Percentiles rank a stretch among this genome's conserved stretches.
phyloP scores from a whole-genome alignment of 2,888 invertebrate species.

The Dexiosoma caninum region DNA sequence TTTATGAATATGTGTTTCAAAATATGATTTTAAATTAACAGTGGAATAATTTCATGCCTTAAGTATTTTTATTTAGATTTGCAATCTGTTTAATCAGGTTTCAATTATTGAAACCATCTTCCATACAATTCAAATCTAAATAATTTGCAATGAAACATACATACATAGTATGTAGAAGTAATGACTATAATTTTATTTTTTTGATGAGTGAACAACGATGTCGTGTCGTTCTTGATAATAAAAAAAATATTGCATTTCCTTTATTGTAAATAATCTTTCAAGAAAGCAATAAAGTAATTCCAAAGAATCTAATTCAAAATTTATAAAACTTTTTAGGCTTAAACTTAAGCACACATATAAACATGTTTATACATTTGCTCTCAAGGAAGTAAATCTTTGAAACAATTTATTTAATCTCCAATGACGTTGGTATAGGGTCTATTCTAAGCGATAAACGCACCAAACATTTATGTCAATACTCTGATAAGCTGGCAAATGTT shows the following conservation, averaged over 20 bases:
- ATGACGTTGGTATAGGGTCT: constrained; percentile 2
- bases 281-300: no score
- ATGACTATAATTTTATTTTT: no score
- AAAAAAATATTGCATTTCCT: no score
- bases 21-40: constrained; percentile 1
- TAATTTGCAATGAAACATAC: background rate
- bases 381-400: constrained; percentile 13
- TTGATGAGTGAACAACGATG: background rate
- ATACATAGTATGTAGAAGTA: background rate
- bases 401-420: background rate
- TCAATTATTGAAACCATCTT: background rate
- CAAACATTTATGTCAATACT: background rate
- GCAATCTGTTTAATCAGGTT: background rate
- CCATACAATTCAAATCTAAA: background rate
- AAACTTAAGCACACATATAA: no score
- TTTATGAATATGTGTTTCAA: no score
- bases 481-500: constrained; percentile 6
- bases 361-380: background rate
- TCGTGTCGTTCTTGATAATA: background rate
- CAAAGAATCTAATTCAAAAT: no score
- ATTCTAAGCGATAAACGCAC: background rate
- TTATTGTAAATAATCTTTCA: no score
- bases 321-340: no score
- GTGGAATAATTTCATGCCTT: background rate
- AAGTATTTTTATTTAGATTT: background rate